These are phyloP conservation scores for Puntigrus tetrazona DNA, from an alignment of 2,113 vertebrate species.

Conservation along the genomic window DNA sequence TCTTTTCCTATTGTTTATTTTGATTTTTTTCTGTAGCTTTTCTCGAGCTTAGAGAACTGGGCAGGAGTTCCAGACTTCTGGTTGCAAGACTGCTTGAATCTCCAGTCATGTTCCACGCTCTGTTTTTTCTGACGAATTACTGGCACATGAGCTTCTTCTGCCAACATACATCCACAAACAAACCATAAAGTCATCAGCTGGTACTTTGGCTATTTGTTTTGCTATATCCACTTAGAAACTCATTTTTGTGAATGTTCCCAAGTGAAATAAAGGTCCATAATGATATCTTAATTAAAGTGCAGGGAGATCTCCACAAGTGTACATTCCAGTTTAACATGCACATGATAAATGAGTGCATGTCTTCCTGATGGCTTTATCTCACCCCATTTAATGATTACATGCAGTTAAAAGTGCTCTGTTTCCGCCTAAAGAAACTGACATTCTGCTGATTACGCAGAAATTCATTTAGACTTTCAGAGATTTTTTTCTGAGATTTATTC, in stretches of 20 bases:
- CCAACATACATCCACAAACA: not conserved
- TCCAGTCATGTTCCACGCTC: not conserved
- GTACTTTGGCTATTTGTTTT: not conserved
- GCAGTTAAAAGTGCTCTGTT: not conserved
- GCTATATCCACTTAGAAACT: not conserved
- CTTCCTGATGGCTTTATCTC: not conserved
- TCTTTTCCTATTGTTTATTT: conserved; percentile 10
- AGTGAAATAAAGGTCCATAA: not conserved
- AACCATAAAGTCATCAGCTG: not conserved
- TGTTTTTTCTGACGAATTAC: not conserved
- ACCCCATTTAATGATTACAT: not conserved
- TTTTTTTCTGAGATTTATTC: not conserved
- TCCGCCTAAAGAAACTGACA: not conserved
- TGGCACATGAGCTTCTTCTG: conserved; percentile 13
- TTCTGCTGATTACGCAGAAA: not conserved
- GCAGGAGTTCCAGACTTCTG: not conserved
- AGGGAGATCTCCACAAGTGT: not conserved
- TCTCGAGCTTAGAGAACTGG: not conserved
- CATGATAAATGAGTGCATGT: not conserved
- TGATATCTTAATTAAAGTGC: not conserved
- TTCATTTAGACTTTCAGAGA: not conserved
- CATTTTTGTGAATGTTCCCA: not conserved
- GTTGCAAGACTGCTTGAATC: not conserved
- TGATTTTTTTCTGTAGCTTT: not conserved
- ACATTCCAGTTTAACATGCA: not conserved